phyloP scores from a whole-genome alignment of 2,888 invertebrate genomes.

The Trimorus sp. region DNA sequence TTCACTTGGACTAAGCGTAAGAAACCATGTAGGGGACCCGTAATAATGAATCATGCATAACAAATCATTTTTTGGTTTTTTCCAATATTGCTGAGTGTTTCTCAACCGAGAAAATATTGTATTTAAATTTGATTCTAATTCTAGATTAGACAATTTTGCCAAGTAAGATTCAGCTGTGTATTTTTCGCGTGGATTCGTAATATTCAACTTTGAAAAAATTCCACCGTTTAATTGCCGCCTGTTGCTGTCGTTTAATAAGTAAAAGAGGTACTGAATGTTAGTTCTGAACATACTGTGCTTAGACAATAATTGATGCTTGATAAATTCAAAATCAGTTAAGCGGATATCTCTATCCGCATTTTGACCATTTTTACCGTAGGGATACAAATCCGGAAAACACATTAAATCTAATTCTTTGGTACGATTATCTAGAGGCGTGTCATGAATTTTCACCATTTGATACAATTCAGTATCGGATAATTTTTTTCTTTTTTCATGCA shows the following conservation, averaged over 20 bases:
- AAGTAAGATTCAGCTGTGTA: conserved; percentile 23
- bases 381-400: conserved; percentile 64
- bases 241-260: conserved; percentile 61
- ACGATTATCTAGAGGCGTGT: conserved; percentile 64
- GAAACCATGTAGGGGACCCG: conserved; percentile 63
- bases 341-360: conserved; percentile 46
- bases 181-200: conserved; percentile 22
- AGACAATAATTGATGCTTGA: conserved; percentile 12
- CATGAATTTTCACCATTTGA: conserved; percentile 63
- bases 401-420: conserved; percentile 57
- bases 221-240: conserved; percentile 45
- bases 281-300: conserved; percentile 20
- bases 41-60: conserved; percentile 68
- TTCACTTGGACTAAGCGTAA: too few species aligned
- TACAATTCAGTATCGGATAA: conserved; percentile 6
- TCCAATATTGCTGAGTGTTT: conserved; percentile 23
- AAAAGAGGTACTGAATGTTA: conserved; percentile 36
- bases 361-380: conserved; percentile 58
- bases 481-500: conserved; percentile 20
- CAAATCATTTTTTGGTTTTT: conserved; percentile 12
- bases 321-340: conserved; percentile 67
- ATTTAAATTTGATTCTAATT: conserved; percentile 17
- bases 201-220: conserved; percentile 34
- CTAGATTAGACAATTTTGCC: background rate
- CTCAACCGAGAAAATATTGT: conserved; percentile 16